Evolutionary conservation across 2,113 vertebrate species (phyloP).

Genomic region (Engystomops pustulosus): DNA sequence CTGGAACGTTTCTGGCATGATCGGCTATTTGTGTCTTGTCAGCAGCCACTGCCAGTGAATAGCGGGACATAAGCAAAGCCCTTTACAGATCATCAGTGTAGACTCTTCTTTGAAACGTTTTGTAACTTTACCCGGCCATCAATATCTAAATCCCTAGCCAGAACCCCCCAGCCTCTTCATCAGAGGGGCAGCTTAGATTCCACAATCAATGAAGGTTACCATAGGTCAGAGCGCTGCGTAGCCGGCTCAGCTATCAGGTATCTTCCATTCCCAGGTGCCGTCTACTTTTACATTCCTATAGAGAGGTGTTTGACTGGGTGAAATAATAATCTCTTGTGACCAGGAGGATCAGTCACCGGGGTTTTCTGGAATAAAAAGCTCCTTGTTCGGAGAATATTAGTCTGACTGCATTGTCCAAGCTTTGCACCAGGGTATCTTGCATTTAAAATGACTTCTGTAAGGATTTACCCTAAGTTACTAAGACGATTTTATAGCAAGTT

Average conservation of each 20-base stretch:
- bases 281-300: slow-evolving; percentile 42
- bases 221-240: slow-evolving; percentile 19
- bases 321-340: slow-evolving; percentile 38
- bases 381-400: slow-evolving; percentile 3
- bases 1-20: slow-evolving; percentile 37
- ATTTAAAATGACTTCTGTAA: not conserved
- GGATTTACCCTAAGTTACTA: too few relatives aligned
- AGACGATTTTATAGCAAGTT: not conserved
- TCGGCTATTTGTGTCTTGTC: slow-evolving; percentile 28
- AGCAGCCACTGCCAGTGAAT: slow-evolving; percentile 27
- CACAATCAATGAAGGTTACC: slow-evolving; percentile 24
- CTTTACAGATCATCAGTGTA: slow-evolving; percentile 5
- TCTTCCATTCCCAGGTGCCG: slow-evolving; percentile 34
- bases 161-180: slow-evolving; percentile 20
- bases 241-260: not conserved
- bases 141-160: slow-evolving; percentile 39
- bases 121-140: slow-evolving; percentile 40
- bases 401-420: not conserved
- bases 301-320: slow-evolving; percentile 17
- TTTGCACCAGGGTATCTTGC: not conserved
- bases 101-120: slow-evolving; percentile 1
- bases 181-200: not conserved
- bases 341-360: not conserved
- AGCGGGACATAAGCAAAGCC: slow-evolving; percentile 27
- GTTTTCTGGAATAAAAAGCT: not conserved